These are phyloP conservation scores for Tipula unca DNA, from an alignment of 2,888 invertebrate genomes.

Conservation along the genomic window DNA sequence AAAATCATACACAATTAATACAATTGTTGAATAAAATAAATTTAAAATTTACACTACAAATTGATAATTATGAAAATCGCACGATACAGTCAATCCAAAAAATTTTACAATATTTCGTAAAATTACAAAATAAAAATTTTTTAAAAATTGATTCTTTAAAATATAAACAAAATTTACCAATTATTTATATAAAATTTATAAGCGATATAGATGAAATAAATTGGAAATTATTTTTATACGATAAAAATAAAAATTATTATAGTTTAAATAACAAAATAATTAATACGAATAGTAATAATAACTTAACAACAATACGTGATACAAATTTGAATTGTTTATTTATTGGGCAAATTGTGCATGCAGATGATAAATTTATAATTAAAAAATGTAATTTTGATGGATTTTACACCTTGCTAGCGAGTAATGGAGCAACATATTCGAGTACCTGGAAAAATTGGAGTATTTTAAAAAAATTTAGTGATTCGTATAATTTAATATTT, in stretches of 20 bases:
- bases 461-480: constrained; percentile 47
- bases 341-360: constrained; percentile 44
- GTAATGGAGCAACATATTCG: constrained; percentile 55
- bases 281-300: constrained; percentile 34
- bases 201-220: constrained; percentile 46
- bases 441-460: constrained; percentile 54
- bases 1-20: constrained; percentile 40
- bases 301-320: constrained; percentile 38
- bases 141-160: constrained; percentile 37
- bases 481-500: constrained; percentile 51
- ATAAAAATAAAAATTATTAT: constrained; percentile 34
- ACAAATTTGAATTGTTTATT: constrained; percentile 50
- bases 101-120: constrained; percentile 35
- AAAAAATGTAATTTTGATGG: constrained; percentile 48
- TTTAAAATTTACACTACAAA: constrained; percentile 50
- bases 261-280: constrained; percentile 21
- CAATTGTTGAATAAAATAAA: constrained; percentile 43
- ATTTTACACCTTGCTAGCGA: constrained; percentile 57
- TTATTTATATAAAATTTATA: constrained; percentile 57
- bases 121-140: constrained; percentile 31
- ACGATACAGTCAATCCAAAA: constrained; percentile 44
- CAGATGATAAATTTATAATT: neutral
- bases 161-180: constrained; percentile 41
- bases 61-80: constrained; percentile 49
- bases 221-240: constrained; percentile 43